Conservation (phyloP, 2,888 invertebrate genomes). For the Pantelozetes paolii region DNA sequence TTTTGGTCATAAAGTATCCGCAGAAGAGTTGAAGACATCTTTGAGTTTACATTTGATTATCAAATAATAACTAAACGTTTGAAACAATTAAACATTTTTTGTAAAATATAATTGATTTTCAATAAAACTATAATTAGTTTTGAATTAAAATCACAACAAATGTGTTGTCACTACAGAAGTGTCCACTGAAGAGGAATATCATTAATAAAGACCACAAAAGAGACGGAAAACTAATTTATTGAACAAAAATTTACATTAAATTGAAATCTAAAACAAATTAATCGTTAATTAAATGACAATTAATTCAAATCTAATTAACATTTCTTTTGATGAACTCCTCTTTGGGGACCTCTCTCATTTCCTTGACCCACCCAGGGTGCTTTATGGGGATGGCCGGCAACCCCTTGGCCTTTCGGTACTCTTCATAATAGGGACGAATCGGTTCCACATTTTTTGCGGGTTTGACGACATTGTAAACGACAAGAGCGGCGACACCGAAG, state of each 20-base stretch:
- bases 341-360: background rate
- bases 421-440: background rate
- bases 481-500: background rate
- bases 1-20: conserved; percentile 10
- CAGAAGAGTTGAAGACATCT: background rate
- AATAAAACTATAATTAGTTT: background rate
- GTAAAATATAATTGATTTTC: background rate
- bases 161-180: too few species aligned
- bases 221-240: too few species aligned
- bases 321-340: background rate
- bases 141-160: too few species aligned
- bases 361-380: background rate
- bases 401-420: background rate
- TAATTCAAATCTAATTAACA: too few species aligned
- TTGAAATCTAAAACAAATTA: too few species aligned
- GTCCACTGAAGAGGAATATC: too few species aligned
- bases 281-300: too few species aligned
- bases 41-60: too few species aligned
- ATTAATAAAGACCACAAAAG: too few species aligned
- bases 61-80: too few species aligned
- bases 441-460: background rate
- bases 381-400: background rate
- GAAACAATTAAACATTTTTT: too few species aligned
- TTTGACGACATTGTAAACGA: background rate
- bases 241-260: too few species aligned